These are phyloP conservation scores for Lutraria rhynchaena DNA, from an alignment of 1,140 invertebrate species.

Conservation along the genomic window DNA sequence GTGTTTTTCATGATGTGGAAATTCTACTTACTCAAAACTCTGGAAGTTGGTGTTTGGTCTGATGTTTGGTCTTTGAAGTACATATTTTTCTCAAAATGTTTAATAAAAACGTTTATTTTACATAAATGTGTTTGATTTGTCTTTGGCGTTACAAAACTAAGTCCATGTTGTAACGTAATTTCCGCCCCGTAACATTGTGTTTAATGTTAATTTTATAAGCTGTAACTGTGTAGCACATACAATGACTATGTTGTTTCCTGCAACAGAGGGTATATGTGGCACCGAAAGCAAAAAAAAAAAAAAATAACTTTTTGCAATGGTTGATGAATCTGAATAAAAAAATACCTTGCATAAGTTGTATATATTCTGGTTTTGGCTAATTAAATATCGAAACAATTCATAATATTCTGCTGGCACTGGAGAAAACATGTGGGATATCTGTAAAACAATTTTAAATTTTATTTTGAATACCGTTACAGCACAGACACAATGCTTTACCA, in stretches of 20 bases:
- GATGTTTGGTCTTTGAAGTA: slow-evolving; percentile 19
- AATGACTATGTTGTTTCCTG: no score
- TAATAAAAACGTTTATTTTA: no score
- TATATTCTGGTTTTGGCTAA: background rate
- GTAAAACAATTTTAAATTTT: no score
- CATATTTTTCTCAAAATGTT: slow-evolving; percentile 24
- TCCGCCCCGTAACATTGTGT: background rate
- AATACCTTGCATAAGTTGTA: background rate
- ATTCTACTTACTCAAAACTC: background rate
- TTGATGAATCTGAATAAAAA: slow-evolving; percentile 6
- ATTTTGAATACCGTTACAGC: no score
- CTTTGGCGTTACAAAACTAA: slow-evolving; percentile 25
- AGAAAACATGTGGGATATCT: no score
- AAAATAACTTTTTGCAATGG: background rate
- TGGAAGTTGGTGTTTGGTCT: slow-evolving; percentile 25
- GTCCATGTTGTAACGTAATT: slow-evolving; percentile 34
- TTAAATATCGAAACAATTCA: no score
- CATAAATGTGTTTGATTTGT: slow-evolving; percentile 38
- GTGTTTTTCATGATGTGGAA: slow-evolving; percentile 27
- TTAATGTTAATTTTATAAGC: no score
- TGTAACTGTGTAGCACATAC: no score
- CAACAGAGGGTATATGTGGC: no score
- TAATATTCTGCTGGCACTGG: no score
- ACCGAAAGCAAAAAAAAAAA: slow-evolving; percentile 10
- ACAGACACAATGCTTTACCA: no score